Base-by-base conservation (phyloP, 2,888 invertebrate species). In the Griposia aprilina region DNA sequence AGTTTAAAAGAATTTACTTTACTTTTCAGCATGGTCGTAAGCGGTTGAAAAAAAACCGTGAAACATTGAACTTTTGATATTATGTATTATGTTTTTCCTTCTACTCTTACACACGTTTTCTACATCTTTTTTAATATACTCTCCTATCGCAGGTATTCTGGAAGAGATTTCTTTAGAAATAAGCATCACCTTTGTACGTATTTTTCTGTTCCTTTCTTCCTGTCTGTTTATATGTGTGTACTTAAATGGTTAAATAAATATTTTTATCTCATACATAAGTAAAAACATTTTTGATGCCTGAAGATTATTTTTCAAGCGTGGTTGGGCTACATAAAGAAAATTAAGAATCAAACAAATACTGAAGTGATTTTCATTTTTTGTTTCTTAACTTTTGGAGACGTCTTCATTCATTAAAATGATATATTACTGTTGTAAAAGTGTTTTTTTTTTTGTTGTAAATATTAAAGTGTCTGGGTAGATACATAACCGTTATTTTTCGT, bases 381-480 rank as follows among this genome's bases (percentile, higher is more conserved):
- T 82, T 52, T 15, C 5, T 8, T 8, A 48, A 55, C 23, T 66
- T 82, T 75, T 66, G 6, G 45, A 45, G 45, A 66, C 36, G 52
- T 55, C 74, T 81, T 59, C 74, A 72, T 79, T 59, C 15, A 81
- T 78, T 72, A 7, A 55, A 55, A 57, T 57, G 70, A 81, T 81
- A 81, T 79, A 74, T 81, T 59, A 66, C 65, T 59, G 74, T 66
- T 23, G 59, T 5, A 50, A 73, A 73, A 81, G 50, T 59, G 57
- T 55, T 1, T 50, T 52, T 6, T 59, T 60, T 60, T 36, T 62
- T 30, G 10, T 26, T 59, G 26, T 26, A 26, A 59, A 26, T 59
- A 26, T 6, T 57, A 15, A 57, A 26, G 1, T 26, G 5, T n/a
- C 6, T 26, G 13, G n/a, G 13, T n/a, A 59, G 11, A 11, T n/a